Base-by-base conservation (phyloP, 2,797 vertebrate species). In the Microchirus variegatus region DNA sequence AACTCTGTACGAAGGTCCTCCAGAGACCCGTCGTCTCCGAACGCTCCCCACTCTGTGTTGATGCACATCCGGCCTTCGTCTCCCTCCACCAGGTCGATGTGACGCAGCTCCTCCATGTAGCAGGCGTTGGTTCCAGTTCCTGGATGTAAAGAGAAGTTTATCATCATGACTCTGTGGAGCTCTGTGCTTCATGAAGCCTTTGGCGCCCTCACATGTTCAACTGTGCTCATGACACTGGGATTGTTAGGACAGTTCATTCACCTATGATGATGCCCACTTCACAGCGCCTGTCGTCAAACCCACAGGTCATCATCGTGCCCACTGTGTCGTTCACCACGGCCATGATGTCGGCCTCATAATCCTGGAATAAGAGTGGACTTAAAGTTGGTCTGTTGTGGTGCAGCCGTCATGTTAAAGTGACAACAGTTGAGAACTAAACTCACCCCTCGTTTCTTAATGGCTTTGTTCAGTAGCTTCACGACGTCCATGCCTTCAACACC, bases 241-340 rank as follows among this genome's bases (percentile, higher is more conserved):
- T 22, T 22, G 22, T 5, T 22, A 22, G 3, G 22, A 22, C 22
- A n/a, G n/a, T 22, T 22, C 2, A 22, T 22, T 73, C 93, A 98
- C 98, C 98, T 7, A 99, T 97, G 75, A 99, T 99, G 75, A 99
- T 93, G 75, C 98, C 98, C 2, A 99, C 96, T 96, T 99, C 97
- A 16, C 98, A 99, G 5, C 96, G 95, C 82, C 97, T 97, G 81
- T 99, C 97, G 0, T 99, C 98, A 16, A 97, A 99, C 36, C 96
- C 98, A 35, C 98, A 99, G 58, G 97, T 99, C 98, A 99, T 99
- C 98, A 99, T 99, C 15, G 98, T 99, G 62, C 97, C 98, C 0
- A 96, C 94, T 0, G 98, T 99, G 85, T 99, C 97, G 0, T 99
- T 99, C 70, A 99, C 97, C 61, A 99, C 96, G 0, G 97, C 97